phyloP scores from a whole-genome alignment of 2,113 vertebrate genomes.

The Chaenogobius annularis region DNA sequence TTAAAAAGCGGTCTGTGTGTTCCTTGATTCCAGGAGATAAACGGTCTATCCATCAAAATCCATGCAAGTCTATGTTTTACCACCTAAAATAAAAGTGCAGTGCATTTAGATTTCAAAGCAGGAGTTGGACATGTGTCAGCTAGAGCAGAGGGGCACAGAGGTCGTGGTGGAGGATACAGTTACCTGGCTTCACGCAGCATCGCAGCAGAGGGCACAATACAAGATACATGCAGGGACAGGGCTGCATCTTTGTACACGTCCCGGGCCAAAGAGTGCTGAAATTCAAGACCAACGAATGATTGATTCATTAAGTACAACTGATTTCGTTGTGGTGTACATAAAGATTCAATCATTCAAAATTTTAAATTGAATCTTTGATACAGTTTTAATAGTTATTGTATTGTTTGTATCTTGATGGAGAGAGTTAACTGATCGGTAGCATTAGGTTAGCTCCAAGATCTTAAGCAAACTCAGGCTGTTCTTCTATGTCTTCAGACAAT shows the following conservation, averaged over 20 bases:
- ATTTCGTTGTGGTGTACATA: no score
- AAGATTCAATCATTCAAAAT: slow-evolving; percentile 13
- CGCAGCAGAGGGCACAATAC: slow-evolving; percentile 55
- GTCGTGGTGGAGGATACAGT: slow-evolving; percentile 60
- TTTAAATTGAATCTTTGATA: slow-evolving; percentile 34
- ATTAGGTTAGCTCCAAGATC: no score
- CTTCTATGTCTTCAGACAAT: no score
- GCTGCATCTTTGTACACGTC: no score
- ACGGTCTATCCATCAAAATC: neutral
- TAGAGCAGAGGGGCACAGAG: slow-evolving; percentile 46
- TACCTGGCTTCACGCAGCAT: slow-evolving; percentile 52
- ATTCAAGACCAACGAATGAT: no score
- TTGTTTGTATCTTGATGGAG: neutral
- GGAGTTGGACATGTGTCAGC: slow-evolving; percentile 44
- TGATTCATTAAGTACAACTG: no score
- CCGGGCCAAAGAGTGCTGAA: no score
- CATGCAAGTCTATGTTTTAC: neutral
- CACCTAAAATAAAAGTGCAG: slow-evolving; percentile 1
- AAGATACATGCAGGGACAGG: neutral
- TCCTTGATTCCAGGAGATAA: neutral
- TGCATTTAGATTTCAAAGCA: slow-evolving; percentile 10
- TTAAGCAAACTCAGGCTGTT: no score
- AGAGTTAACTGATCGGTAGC: neutral
- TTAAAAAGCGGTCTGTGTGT: slow-evolving; percentile 15
- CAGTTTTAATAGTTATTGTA: no score